Evolutionary conservation across 1,140 invertebrate genomes (phyloP), one percentile per base, ranked within the genome.

Genomic region (Drosophila seguyi): DNA sequence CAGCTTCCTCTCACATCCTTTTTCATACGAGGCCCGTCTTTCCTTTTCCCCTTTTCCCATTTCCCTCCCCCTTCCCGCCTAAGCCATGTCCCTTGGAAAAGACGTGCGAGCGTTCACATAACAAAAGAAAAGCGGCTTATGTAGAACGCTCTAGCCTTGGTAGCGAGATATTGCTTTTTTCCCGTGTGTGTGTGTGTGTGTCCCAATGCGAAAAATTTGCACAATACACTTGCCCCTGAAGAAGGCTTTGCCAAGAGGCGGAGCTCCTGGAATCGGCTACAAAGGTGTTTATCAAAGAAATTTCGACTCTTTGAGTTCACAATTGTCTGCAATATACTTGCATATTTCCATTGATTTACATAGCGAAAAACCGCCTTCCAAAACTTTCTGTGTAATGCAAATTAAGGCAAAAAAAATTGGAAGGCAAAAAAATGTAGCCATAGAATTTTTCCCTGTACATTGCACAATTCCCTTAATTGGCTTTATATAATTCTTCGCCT

Each of bases 81-180:
- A 39, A 65, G 45, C 61, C 52, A 69, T 62, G 52, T 50, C 29
- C 39, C 55, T 42, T 18, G 55, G 11, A 69, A 75, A 66, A 78
- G 75, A 85, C 80, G 75, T 86, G 83, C 66, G 61, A 61, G 61
- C 79, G 53, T 59, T 84, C 63, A 52, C 61, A 67, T 80, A 83
- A 88, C 80, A 83, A 80, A 88, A 65, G 76, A 74, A 87, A 87
- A 87, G 83, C 84, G 59, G 84, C 84, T 87, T 88, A 83, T 65
- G 65, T 47, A 74, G 60, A 76, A 77, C 73, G 55, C 41, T 44
- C 53, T 42, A 53, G 71, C 71, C 69, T 55, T 76, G 72, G 44
- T 52, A 76, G 53, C 27, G 34, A 60, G 73, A 77, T 77, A 77
- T 78, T 78, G 74, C 55, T 61, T 77, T 77, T 75, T 77, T 77